phyloP scores from a whole-genome alignment of 2,888 invertebrate genomes.

The Drosophila limbata region DNA sequence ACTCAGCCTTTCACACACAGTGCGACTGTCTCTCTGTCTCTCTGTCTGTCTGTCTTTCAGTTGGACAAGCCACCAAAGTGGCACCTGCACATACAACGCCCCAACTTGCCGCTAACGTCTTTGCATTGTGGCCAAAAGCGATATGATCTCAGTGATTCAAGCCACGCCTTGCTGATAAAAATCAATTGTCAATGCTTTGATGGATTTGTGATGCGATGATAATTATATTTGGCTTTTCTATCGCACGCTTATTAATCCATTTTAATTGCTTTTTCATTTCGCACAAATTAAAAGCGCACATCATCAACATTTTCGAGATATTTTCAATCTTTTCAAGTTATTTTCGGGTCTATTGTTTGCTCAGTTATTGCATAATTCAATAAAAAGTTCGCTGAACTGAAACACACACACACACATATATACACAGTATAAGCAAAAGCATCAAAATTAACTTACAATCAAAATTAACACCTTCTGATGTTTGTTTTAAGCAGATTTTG shows the following conservation, averaged over 20 bases:
- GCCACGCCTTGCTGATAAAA: slow-evolving; percentile 49
- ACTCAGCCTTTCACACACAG: slow-evolving; percentile 51
- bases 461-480: slow-evolving; percentile 72
- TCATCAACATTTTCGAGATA: slow-evolving; percentile 43
- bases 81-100: slow-evolving; percentile 55
- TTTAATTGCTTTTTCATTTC: slow-evolving; percentile 65
- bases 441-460: slow-evolving; percentile 69
- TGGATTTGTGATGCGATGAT: slow-evolving; percentile 72
- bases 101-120: slow-evolving; percentile 8
- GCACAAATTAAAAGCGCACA: slow-evolving; percentile 42
- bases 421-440: background rate
- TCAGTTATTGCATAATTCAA: slow-evolving; percentile 52
- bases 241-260: slow-evolving; percentile 30
- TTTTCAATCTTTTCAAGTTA: slow-evolving; percentile 26
- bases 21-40: slow-evolving; percentile 30
- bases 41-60: slow-evolving; percentile 21
- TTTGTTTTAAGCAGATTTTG: slow-evolving; percentile 42
- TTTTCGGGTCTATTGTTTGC: slow-evolving; percentile 33
- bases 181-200: slow-evolving; percentile 69
- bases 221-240: slow-evolving; percentile 49
- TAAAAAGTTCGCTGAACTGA: slow-evolving; percentile 67
- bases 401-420: slow-evolving; percentile 11
- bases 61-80: slow-evolving; percentile 49
- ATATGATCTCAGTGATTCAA: background rate
- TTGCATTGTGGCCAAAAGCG: slow-evolving; percentile 31